Percentiles rank a stretch among this genome's conserved stretches.
These are phyloP conservation scores for Cisticola juncidis DNA, from an alignment of 2,113 vertebrate genomes.

Conservation along the genomic window DNA sequence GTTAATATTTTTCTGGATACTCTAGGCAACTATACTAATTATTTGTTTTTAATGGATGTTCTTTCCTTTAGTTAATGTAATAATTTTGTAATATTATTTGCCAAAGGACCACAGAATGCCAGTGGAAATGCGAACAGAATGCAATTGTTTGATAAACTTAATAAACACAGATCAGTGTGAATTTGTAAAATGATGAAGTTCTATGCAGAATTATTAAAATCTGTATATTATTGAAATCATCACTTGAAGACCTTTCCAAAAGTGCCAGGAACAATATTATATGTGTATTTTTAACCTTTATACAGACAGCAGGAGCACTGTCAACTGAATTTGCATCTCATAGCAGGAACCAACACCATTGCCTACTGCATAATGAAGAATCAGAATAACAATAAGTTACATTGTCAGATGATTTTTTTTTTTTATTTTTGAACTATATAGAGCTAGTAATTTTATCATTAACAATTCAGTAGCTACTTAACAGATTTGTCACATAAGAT, in stretches of 20 bases:
- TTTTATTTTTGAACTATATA: conserved; percentile 8
- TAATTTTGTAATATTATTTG: neutral
- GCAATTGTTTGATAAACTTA: conserved; percentile 1
- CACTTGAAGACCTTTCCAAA: conserved; percentile 38
- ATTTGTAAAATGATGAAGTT: conserved; percentile 23
- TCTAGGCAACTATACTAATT: neutral
- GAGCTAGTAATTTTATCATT: neutral
- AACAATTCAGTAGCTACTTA: neutral
- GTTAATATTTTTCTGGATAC: neutral
- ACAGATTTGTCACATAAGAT: neutral
- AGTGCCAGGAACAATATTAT: conserved; percentile 36
- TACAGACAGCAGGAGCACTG: conserved; percentile 47
- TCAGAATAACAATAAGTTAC: conserved; percentile 61
- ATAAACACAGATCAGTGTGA: neutral
- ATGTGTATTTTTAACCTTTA: conserved; percentile 61
- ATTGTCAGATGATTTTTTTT: neutral
- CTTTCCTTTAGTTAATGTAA: neutral
- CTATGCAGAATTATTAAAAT: conserved; percentile 18
- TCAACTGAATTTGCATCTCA: conserved; percentile 58
- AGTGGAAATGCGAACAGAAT: neutral
- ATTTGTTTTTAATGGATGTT: neutral
- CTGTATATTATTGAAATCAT: conserved; percentile 35
- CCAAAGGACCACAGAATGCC: neutral
- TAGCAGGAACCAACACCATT: conserved; percentile 32
- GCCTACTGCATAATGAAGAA: conserved; percentile 50